Base-by-base conservation (phyloP, 2,888 invertebrate genomes). In the Metalampra italica region DNA sequence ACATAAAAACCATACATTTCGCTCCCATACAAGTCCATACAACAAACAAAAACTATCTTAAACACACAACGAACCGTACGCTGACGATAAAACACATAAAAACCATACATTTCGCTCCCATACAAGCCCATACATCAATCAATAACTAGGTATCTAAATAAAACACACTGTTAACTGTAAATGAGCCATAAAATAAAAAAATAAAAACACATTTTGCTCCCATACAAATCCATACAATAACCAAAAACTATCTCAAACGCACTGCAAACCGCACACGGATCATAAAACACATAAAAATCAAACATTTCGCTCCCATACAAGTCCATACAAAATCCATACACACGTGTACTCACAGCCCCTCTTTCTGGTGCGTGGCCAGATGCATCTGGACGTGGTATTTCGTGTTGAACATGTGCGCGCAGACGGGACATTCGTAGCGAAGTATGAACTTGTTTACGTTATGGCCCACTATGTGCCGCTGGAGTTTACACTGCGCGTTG, bases 361-460 rank as follows among this genome's bases (percentile, higher is more conserved):
- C 83, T 68, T 78, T 77, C 65, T 80, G 83, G 52, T 88, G 88
- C 9, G 87, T 82, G 9, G 67, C 56, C 3, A 87, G 71, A 39
- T 87, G 88, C 82, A 84, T 82, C 53, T 78, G 75, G 40, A 82
- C 64, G 51, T 87, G 88, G 56, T 86, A 88, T 34, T 76, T 72
- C 5, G 88, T 88, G 66, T 87, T 74, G 67, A 88, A 88, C 79
- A 87, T 81, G 57, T 88, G 87, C 32, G 88, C 88, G 51, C 88
- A 88, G 3, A 88, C 88, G 0, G 88, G 88, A 9, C 88, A 88
- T 71, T 88, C 88, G 76, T 84, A 88, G 0, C 82, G 62, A 8
- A 82, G 59, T 22, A 78, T 68, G 63, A 63, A 84, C 38, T 64
- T 61, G 47, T 67, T 75, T 2, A 59, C 57, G 4, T 71, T 56